phyloP scores from a whole-genome alignment of 1,140 invertebrate genomes.

The Drosophila ogumai region DNA sequence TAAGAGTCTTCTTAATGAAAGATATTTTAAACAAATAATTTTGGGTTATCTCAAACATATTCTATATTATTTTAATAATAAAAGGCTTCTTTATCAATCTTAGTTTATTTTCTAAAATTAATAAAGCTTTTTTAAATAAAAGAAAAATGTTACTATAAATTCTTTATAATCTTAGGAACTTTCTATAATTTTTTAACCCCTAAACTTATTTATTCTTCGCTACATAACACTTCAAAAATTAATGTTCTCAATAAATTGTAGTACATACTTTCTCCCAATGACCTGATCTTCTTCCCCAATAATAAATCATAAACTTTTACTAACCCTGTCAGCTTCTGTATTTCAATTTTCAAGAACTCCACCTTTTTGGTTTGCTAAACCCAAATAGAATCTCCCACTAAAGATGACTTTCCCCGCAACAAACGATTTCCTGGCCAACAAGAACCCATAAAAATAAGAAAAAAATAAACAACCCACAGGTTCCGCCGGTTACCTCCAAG shows the following conservation, averaged over 20 bases:
- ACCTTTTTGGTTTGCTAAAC: not conserved
- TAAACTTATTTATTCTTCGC: not conserved
- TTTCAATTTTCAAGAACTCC: not conserved
- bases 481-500: conserved; percentile 1
- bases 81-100: too few relatives aligned
- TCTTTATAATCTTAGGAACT: not conserved
- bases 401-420: conserved; percentile 9
- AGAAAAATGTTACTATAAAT: not conserved
- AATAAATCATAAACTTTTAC: conserved; percentile 9
- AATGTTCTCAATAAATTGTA: not conserved
- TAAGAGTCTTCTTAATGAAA: not conserved
- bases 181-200: too few relatives aligned
- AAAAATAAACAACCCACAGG: conserved; percentile 8
- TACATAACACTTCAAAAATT: not conserved
- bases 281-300: not conserved
- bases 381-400: not conserved
- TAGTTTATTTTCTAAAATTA: too few relatives aligned
- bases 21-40: not conserved
- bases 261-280: not conserved
- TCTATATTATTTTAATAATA: too few relatives aligned
- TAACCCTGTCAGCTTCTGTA: not conserved
- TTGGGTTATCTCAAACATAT: not conserved
- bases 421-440: conserved; percentile 8
- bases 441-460: conserved; percentile 6
- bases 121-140: too few relatives aligned